Base-by-base conservation (phyloP, 1,140 invertebrate genomes). In the Cheumatopsyche charites region DNA sequence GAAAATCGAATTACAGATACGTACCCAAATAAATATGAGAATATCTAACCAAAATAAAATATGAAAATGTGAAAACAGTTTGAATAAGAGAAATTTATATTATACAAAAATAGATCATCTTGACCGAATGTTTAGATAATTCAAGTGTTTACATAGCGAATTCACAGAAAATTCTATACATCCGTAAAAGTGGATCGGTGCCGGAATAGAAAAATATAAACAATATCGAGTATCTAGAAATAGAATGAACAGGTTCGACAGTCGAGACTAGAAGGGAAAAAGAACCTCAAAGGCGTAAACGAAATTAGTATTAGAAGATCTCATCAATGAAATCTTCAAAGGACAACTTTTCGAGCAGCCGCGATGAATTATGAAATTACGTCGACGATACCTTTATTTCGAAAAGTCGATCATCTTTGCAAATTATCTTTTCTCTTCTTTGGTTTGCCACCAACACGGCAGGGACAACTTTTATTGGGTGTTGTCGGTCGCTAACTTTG, bases 341-440 rank as follows among this genome's bases (percentile, higher is more conserved):
- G 47, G 47, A 62, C 17, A 62, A 62, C 58, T 62, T 62, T 29
- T 62, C 58, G 7, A 21, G 23, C 58, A 62, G 58, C 58, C 26
- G 52, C 9, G 58, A 5, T 21, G 58, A 62, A 62, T 26, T 62
- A 25, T 62, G 58, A 62, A 62, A 62, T 62, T 62, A 62, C 19
- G 47, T 52, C 58, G 23, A 11, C 62, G 62, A 41, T 63, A 63
- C 19, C 62, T 42, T 15, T 63, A 42, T 42, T 63, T 63, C 42
- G n/a, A 9, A 63, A 63, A 63, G 62, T 63, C 62, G 29, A 63
- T 63, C 62, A 66, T 66, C 63, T 66, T 23, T 47, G 63, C 19
- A 66, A 66, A 66, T 66, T 66, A 66, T 45, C 63, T 47, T n/a
- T n/a, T 25, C 41, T 17, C 63, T 25, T 21, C 11, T 25, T 17